Evolutionary conservation across 2,113 vertebrate genomes (phyloP), one percentile per base, ranked within the genome.

Genomic region (Anguilla japonica): DNA sequence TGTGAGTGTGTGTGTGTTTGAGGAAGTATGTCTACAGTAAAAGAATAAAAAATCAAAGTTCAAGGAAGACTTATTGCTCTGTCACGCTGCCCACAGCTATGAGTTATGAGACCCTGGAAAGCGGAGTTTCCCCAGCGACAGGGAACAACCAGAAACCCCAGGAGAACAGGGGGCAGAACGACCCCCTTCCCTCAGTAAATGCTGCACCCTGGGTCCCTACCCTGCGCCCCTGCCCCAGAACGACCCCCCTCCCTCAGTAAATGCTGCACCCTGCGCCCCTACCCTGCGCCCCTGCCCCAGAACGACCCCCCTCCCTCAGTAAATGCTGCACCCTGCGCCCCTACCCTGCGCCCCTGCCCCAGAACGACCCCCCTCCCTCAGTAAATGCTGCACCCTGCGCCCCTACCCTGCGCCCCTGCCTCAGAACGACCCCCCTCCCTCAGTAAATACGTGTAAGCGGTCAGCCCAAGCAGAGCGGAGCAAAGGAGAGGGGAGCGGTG

Each of bases 131-230:
- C 16, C 40, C 50, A n/a, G 1, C 43, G 40, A 22, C 53, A 81
- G 50, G n/a, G 93, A 94, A 95, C 94, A 95, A 95, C 94, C 89
- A 39, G 67, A 88, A 90, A 86, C 87, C 94, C 34, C 0, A 1
- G 34, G 34, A 34, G 34, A 34, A 92, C 94, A 93, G 92, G 86
- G 85, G 11, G 81, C 71, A 91, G 81, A 92, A 87, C 84, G 88
- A 89, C 89, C 89, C 92, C 92, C 43, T 2, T 46, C 43, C 95
- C 88, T 96, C 57, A 46, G 94, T 96, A 94, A 96, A 96, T 90
- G 95, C 81, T 34, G 84, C 87, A 86, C 1, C 34, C 34, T 34
- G 34, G 0, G 34, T 1, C 34, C 1, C 34, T 1, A n/a, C n/a
- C n/a, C n/a, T n/a, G n/a, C 34, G 34, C 34, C 34, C 34, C n/a